These are phyloP conservation scores for Anoplius nigerrimus DNA, from an alignment of 2,888 invertebrate species.

Conservation along the genomic window DNA sequence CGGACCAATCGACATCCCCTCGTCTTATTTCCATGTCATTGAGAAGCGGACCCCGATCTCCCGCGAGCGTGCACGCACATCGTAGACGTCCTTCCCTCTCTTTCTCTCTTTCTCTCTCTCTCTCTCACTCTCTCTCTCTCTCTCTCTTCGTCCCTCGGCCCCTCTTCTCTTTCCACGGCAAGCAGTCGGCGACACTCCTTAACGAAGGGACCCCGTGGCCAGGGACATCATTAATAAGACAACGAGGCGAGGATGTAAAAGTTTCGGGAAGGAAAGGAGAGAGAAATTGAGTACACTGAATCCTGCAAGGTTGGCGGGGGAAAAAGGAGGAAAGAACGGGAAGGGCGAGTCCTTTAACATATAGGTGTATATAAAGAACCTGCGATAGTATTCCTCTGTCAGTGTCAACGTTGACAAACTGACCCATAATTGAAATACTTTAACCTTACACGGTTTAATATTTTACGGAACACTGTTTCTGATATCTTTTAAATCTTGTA, in stretches of 20 bases:
- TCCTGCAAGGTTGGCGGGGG: neutral
- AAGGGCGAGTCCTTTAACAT: neutral
- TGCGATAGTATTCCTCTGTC: no score
- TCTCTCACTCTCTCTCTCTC: slow-evolving; percentile 2
- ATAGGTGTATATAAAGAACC: neutral
- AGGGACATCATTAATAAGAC: slow-evolving; percentile 25
- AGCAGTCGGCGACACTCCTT: slow-evolving; percentile 22
- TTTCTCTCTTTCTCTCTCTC: neutral
- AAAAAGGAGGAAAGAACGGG: slow-evolving; percentile 1
- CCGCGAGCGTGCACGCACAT: slow-evolving; percentile 1
- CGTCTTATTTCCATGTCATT: slow-evolving; percentile 24
- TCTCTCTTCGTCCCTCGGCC: neutral
- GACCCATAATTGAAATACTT: no score
- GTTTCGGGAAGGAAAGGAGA: slow-evolving; percentile 5
- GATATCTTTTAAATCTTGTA: no score
- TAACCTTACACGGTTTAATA: no score
- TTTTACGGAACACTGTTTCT: no score
- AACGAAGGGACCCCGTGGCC: slow-evolving; percentile 16
- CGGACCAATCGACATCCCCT: slow-evolving; percentile 6
- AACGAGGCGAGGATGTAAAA: slow-evolving; percentile 15
- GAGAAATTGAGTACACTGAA: neutral
- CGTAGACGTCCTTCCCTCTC: slow-evolving; percentile 4
- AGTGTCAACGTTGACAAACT: no score
- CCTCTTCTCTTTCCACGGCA: neutral
- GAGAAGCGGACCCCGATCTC: slow-evolving; percentile 8